Evolutionary conservation across 2,113 vertebrate genomes (phyloP).

Genomic region (Serilophus lunatus): DNA sequence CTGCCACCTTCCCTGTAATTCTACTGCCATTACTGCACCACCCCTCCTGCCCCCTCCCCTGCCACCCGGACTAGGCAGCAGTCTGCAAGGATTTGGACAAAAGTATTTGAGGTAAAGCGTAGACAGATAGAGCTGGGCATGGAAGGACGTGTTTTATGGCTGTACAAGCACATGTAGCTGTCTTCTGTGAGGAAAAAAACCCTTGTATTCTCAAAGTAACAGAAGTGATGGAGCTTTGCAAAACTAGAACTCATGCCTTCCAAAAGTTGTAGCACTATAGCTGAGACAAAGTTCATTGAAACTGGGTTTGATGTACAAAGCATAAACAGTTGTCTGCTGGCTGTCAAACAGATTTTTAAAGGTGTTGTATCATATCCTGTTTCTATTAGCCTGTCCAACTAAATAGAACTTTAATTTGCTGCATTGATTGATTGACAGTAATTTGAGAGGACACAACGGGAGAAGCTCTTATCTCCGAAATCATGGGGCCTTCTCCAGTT

Average conservation of each 20-base stretch:
- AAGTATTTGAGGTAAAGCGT: not conserved
- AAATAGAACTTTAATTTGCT: not conserved
- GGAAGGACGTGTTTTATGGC: not conserved
- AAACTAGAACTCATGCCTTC: not conserved
- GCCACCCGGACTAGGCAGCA: not conserved
- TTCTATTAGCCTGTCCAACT: not conserved
- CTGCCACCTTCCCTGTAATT: not conserved
- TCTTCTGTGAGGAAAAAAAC: not conserved
- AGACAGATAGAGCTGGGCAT: not conserved
- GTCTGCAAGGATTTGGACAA: not conserved
- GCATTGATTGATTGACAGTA: not conserved
- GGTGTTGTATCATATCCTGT: not conserved
- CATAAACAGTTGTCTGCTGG: not conserved
- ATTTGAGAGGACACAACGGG: not conserved
- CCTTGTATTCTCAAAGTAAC: not conserved
- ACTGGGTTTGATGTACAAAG: not conserved
- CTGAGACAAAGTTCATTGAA: not conserved
- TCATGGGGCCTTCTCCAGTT: not conserved
- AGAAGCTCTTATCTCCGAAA: not conserved
- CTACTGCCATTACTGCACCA: not conserved
- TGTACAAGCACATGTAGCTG: not conserved
- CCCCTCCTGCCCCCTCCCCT: no score
- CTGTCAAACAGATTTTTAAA: not conserved
- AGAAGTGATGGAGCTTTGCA: not conserved
- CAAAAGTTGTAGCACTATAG: not conserved